Evolutionary conservation across 2,797 vertebrate genomes (phyloP).

Genomic region (Todus mexicanus): DNA sequence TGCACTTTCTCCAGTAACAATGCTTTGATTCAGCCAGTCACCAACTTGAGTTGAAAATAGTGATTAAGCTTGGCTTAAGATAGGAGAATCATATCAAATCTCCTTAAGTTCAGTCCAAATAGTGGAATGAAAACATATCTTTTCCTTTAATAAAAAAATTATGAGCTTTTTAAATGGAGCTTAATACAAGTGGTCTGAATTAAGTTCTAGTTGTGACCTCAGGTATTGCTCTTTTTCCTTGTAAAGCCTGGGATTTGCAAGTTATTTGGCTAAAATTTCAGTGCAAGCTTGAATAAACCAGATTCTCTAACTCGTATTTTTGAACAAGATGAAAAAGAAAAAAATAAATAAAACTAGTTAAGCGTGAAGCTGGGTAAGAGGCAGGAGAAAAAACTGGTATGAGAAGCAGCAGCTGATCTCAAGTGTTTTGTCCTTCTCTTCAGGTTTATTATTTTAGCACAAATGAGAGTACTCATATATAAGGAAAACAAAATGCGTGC

Average conservation of each 20-base stretch:
- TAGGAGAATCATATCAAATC: constrained; percentile 56
- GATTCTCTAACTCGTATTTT: constrained; percentile 23
- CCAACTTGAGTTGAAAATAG: constrained; percentile 40
- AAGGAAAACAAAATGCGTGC: not conserved
- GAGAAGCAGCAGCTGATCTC: not conserved
- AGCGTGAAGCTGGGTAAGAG: not conserved
- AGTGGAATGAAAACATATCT: constrained; percentile 44
- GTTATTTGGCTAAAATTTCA: constrained; percentile 55
- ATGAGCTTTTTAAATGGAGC: constrained; percentile 53
- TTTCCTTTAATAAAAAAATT: constrained; percentile 65
- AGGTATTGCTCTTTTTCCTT: constrained; percentile 49
- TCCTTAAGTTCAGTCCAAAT: constrained; percentile 56
- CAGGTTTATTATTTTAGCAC: not conserved
- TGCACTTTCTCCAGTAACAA: constrained; percentile 62
- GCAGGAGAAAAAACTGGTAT: not conserved
- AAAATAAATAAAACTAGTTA: not conserved
- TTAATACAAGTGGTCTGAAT: constrained; percentile 69
- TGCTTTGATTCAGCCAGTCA: constrained; percentile 51
- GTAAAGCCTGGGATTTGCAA: constrained; percentile 30
- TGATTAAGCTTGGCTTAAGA: constrained; percentile 57
- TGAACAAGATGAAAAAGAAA: not conserved
- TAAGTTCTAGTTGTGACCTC: constrained; percentile 56
- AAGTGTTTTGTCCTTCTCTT: not conserved
- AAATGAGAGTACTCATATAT: not conserved
- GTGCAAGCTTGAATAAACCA: constrained; percentile 38